Evolutionary conservation across 2,797 vertebrate species (phyloP), one percentile per base, ranked within the genome.

Genomic region (Girardinus metallicus): DNA sequence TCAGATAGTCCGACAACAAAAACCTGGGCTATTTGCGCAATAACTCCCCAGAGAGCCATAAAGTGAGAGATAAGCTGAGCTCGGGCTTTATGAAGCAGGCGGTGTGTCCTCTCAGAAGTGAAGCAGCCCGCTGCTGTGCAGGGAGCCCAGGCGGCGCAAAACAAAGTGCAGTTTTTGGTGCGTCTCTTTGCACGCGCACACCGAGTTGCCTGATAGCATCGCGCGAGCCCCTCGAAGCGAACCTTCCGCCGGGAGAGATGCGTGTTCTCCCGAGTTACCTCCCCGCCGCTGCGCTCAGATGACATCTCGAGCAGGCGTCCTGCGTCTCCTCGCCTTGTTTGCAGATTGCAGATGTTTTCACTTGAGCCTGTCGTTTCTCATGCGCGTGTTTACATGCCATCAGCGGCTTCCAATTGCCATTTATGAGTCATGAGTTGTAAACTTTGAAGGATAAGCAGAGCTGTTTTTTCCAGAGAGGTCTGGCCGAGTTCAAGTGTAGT

Each of bases 331-430:
- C n/a, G 36, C 46, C 46, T 86, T 86, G 83, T 90, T 91, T 86
- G 90, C 76, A 94, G 91, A 92, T 62, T 78, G 66, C 92, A 94
- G 92, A 92, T 94, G 93, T 91, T 92, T 93, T 89, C 88, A 91
- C 92, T 94, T 64, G 72, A 87, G 89, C 18, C 86, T 68, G 83
- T 86, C 79, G 64, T 44, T 77, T 49, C 79, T 86, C 83, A 36
- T 29, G 44, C 18, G 53, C 9, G 7, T 92, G 92, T 94, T 93
- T 93, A 93, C 88, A 89, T 84, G 86, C 66, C 81, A 75, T 55
- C 66, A 1, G 64, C 41, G 79, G 66, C 51, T 62, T 73, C 5
- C 66, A 80, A 84, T 80, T 81, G 78, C 90, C 76, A 86, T 90
- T 88, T 44, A 44, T 2, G 64, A 82, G 88, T 85, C 90, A 88